A percentile compares a stretch with the other conserved stretches of the same genome.
Evolutionary conservation across 2,113 vertebrate species (phyloP).

Genomic region (Peromyscus leucopus): DNA sequence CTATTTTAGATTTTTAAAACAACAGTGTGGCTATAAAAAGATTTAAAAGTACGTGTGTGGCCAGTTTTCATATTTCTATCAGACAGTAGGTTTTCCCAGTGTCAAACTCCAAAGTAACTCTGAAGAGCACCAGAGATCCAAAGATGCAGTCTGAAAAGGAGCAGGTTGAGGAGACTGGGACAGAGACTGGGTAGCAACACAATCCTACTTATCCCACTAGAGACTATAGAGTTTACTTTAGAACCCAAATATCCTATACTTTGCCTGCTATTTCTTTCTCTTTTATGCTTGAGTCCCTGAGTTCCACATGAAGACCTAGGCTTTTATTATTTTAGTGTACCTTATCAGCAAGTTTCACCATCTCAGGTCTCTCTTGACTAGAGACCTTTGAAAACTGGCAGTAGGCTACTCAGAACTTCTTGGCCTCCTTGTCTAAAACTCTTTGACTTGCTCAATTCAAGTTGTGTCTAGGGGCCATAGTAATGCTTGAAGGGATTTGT

Average conservation of each 20-base stretch:
- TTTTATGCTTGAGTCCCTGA: background rate
- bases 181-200: background rate
- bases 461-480: no score
- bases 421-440: background rate
- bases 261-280: background rate
- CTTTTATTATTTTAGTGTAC: background rate
- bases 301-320: background rate
- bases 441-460: background rate
- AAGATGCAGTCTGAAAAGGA: slow-evolving; percentile 7
- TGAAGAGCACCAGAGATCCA: background rate
- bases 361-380: background rate
- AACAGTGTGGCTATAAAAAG: background rate
- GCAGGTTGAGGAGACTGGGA: background rate
- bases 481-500: background rate
- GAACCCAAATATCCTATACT: background rate
- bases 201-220: background rate
- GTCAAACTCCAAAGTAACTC: background rate
- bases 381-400: background rate
- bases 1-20: background rate
- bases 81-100: background rate
- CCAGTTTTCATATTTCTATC: background rate
- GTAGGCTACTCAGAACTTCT: background rate
- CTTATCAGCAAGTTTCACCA: background rate
- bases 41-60: background rate
- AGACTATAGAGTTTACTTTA: background rate